phyloP scores from a whole-genome alignment of 2,888 invertebrate species.

The Drosophila parthenogenetica region DNA sequence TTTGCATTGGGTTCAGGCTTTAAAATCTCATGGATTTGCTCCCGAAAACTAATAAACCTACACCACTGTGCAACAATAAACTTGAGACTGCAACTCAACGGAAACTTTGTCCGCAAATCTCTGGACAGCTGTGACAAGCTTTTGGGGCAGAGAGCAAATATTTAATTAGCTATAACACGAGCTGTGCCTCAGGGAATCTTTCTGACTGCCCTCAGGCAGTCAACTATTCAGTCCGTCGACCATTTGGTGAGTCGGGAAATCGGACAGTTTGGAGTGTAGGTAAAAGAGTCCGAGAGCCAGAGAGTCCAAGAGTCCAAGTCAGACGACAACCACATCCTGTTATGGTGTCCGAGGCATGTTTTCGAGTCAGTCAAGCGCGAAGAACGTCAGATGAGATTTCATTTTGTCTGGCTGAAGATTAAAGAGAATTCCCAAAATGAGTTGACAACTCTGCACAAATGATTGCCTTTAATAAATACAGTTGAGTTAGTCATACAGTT shows the following conservation, averaged over 20 bases:
- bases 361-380: slow-evolving; percentile 58
- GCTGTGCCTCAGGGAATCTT: slow-evolving; percentile 42
- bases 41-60: neutral
- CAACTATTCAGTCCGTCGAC: slow-evolving; percentile 8
- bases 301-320: neutral
- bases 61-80: neutral
- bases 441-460: slow-evolving; percentile 44
- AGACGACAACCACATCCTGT: slow-evolving; percentile 52
- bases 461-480: slow-evolving; percentile 24
- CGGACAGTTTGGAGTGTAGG: slow-evolving; percentile 6
- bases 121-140: slow-evolving; percentile 56
- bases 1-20: too few species aligned
- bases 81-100: slow-evolving; percentile 15
- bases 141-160: slow-evolving; percentile 64
- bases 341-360: slow-evolving; percentile 26
- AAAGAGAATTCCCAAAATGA: slow-evolving; percentile 58
- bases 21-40: too few species aligned
- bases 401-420: slow-evolving; percentile 58
- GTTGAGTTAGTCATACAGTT: too few species aligned
- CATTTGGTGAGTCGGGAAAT: slow-evolving; percentile 9
- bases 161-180: slow-evolving; percentile 73
- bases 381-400: slow-evolving; percentile 60
- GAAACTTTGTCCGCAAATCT: slow-evolving; percentile 52
- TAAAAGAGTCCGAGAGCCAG: neutral
- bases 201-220: slow-evolving; percentile 21